Evolutionary conservation across 2,888 invertebrate species (phyloP).

Genomic region (Ochropleura plecta): DNA sequence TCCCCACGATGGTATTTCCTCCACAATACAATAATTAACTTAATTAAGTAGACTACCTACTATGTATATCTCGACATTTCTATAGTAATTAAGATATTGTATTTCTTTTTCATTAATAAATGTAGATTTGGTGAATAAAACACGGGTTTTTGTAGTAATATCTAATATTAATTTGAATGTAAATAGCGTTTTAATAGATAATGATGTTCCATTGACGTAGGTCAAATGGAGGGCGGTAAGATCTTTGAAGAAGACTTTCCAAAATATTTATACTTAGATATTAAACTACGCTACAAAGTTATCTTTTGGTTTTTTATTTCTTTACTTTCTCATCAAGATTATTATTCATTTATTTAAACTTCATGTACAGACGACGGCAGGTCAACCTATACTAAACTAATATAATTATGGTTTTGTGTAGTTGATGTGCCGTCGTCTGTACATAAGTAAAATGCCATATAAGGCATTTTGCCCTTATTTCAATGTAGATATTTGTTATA

Average conservation of each 20-base stretch:
- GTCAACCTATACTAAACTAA: too few species aligned
- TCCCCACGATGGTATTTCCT: slow-evolving; percentile 45
- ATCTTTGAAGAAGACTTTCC: slow-evolving; percentile 14
- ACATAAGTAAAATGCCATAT: too few species aligned
- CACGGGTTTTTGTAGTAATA: slow-evolving; percentile 21
- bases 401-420: too few species aligned
- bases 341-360: not conserved
- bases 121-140: slow-evolving; percentile 34
- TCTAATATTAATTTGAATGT: slow-evolving; percentile 22
- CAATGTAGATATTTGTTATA: not conserved
- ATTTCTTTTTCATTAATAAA: slow-evolving; percentile 43
- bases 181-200: slow-evolving; percentile 4
- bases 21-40: slow-evolving; percentile 46
- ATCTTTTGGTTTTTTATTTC: not conserved
- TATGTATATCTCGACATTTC: slow-evolving; percentile 42
- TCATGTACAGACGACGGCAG: too few species aligned
- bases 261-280: not conserved
- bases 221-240: slow-evolving; percentile 4
- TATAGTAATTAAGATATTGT: slow-evolving; percentile 36
- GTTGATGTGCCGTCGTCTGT: too few species aligned
- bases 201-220: not conserved
- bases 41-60: slow-evolving; percentile 36
- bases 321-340: not conserved
- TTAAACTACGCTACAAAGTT: not conserved
- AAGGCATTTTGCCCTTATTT: not conserved